These are phyloP conservation scores for Hyperoodon ampullatus DNA, from an alignment of 2,113 vertebrate species.

Conservation along the genomic window DNA sequence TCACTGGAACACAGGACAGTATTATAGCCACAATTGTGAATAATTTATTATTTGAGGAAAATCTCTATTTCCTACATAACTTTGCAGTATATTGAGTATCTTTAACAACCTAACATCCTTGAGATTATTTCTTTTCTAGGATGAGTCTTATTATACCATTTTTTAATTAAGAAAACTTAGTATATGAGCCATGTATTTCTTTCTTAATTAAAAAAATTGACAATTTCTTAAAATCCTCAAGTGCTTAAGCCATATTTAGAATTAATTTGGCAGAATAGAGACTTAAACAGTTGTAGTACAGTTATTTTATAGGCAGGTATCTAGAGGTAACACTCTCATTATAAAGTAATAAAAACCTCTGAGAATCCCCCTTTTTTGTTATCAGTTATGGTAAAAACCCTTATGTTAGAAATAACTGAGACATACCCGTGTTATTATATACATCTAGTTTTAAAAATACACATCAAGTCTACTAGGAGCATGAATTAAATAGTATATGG, in stretches of 20 bases:
- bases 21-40: background rate
- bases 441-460: background rate
- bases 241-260: constrained; percentile 19
- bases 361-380: background rate
- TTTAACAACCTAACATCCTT: background rate
- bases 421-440: background rate
- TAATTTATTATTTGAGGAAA: background rate
- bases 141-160: background rate
- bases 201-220: constrained; percentile 40
- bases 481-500: background rate
- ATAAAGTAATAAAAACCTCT: background rate
- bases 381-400: background rate
- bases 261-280: constrained; percentile 30
- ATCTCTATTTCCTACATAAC: background rate
- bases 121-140: background rate
- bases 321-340: background rate
- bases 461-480: background rate
- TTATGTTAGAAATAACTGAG: background rate
- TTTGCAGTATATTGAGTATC: background rate
- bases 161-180: background rate
- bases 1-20: background rate
- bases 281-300: background rate
- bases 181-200: background rate
- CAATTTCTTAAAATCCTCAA: background rate
- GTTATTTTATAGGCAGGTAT: background rate